phyloP scores from a whole-genome alignment of 35 echinoderm and acorn worm species.

The Chiridota heheva region DNA sequence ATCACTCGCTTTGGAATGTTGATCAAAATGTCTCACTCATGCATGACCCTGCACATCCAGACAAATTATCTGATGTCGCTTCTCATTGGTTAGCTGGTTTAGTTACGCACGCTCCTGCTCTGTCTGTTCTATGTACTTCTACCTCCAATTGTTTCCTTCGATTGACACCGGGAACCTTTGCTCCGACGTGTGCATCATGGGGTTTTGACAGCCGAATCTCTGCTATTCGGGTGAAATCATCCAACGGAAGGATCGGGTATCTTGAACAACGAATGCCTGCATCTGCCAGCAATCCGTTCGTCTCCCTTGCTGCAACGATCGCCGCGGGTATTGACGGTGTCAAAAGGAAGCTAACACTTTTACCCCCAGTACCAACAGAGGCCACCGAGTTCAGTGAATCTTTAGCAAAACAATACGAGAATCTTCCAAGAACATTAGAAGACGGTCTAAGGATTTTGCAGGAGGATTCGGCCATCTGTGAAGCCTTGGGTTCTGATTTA shows the following conservation, averaged over 20 bases:
- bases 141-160: conserved; percentile 44
- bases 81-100: conserved; percentile 61
- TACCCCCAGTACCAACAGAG: conserved; percentile 14
- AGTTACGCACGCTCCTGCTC: conserved; percentile 40
- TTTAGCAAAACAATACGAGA: conserved; percentile 4
- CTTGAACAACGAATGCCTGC: conserved; percentile 55
- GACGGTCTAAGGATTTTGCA: conserved; percentile 22
- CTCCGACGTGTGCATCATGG: conserved; percentile 55
- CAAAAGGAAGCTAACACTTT: conserved; percentile 37
- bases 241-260: conserved; percentile 16
- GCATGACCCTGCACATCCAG: not conserved
- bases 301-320: conserved; percentile 47
- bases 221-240: conserved; percentile 46
- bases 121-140: conserved; percentile 36
- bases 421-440: conserved; percentile 45
- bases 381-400: not conserved
- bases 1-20: conserved; percentile 59
- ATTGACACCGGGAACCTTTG: conserved; percentile 35
- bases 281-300: conserved; percentile 39
- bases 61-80: conserved; percentile 42
- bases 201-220: conserved; percentile 55
- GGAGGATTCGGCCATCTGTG: conserved; percentile 12
- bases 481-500: conserved; percentile 45
- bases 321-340: conserved; percentile 67
- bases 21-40: conserved; percentile 16